Evolutionary conservation across 2,113 vertebrate genomes (phyloP), one percentile per base, ranked within the genome.

Genomic region (Elephas maximus): DNA sequence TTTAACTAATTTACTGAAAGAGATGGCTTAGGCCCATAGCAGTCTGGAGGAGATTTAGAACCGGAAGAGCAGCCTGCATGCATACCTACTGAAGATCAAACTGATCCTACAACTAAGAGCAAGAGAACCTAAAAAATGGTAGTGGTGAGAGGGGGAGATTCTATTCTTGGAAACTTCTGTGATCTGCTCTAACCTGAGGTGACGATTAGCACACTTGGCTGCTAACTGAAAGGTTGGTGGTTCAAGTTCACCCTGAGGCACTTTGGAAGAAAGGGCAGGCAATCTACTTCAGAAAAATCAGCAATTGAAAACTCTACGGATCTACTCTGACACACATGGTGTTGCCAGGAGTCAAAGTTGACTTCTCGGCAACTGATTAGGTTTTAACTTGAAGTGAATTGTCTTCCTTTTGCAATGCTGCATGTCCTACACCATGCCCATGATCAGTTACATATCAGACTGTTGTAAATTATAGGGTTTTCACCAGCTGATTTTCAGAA

Each of bases 1-100:
- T 90, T 28, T 57, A 87, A 94, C 87, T 76, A 90, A 88, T 65
- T 91, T 82, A 71, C 71, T 37, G 15, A 37, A 77, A 93, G 41
- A 89, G 41, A 78, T 57, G 63, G 28, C 80, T 92, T 65, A 23
- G 24, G 77, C 65, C 28, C 60, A 24, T 1, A n/a, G 60, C n/a
- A 51, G 30, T 62, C n/a, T 86, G 71, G 2, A 62, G 80, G 62
- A 92, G 44, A 57, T 77, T 82, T 23, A 57, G 63, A 93, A 71
- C 1, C 1, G 5, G 76, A 73, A 51, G 30, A 84, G 28, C 5
- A 44, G 83, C 21, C 41, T 86, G 17, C 0, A 5, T 30, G 30
- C 28, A 11, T 1, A 41, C 17, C 93, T 76, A 18, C 2, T 23
- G 30, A 67, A 44, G 63, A 79, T 45, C 93, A 96, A 63, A 90